phyloP scores from a whole-genome alignment of 2,113 vertebrate genomes.

The Podiceps cristatus region DNA sequence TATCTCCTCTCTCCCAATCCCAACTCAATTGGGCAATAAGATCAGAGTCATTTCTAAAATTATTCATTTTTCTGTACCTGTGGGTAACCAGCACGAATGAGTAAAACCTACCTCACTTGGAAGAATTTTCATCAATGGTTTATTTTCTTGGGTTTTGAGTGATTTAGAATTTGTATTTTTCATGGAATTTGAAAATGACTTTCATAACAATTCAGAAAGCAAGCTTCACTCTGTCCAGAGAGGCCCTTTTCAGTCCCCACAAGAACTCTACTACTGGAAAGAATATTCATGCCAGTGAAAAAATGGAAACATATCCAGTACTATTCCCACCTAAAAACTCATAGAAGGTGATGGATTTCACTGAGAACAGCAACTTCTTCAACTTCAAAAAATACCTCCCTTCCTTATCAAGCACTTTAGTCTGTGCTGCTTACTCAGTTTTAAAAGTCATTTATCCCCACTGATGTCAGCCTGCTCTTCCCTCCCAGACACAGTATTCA shows the following conservation, averaged over 20 bases:
- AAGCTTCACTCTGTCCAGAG: background rate
- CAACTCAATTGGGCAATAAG: background rate
- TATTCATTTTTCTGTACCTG: background rate
- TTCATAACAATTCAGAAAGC: background rate
- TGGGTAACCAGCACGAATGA: background rate
- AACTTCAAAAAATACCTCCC: background rate
- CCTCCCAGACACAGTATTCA: background rate
- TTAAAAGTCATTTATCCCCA: background rate
- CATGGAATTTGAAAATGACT: background rate
- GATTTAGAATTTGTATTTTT: background rate
- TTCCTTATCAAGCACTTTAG: background rate
- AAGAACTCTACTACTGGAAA: background rate
- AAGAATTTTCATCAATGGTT: background rate
- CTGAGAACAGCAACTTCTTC: background rate
- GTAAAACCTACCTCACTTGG: background rate
- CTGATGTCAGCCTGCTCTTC: background rate
- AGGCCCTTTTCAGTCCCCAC: background rate
- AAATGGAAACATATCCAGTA: background rate
- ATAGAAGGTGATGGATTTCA: background rate
- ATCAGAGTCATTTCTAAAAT: background rate
- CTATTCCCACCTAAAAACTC: background rate
- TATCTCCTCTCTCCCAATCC: background rate
- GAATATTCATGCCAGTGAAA: background rate
- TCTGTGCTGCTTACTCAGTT: background rate
- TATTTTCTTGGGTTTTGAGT: background rate